These are phyloP conservation scores for Neomonachus schauinslandi DNA, from an alignment of 2,113 vertebrate genomes.

Conservation along the genomic window DNA sequence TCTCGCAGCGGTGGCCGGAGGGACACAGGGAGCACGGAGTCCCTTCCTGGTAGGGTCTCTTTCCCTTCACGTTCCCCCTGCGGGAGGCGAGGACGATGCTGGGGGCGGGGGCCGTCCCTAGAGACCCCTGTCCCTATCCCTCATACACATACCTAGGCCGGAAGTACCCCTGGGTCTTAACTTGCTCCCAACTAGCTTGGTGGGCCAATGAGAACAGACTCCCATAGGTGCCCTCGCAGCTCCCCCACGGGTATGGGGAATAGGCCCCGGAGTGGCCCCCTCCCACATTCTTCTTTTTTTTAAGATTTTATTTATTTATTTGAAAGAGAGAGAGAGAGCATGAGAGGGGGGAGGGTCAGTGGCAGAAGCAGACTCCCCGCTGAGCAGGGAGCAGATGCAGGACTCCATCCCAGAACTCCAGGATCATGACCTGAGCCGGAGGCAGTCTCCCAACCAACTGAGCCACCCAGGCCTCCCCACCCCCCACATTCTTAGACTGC, in stretches of 20 bases:
- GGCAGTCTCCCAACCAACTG: too few species aligned
- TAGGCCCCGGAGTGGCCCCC: background rate
- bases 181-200: background rate
- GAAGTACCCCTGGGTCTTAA: background rate
- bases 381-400: too few species aligned
- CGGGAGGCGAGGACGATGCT: constrained; percentile 46
- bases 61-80: constrained; percentile 84
- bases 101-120: background rate
- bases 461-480: too few species aligned
- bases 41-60: constrained; percentile 83
- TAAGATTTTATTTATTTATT: too few species aligned
- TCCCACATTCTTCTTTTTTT: background rate
- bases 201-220: background rate
- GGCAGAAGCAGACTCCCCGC: too few species aligned
- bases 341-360: too few species aligned
- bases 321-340: too few species aligned
- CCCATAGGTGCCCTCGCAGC: rapidly evolving
- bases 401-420: too few species aligned
- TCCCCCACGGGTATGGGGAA: constrained; percentile 58
- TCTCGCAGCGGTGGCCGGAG: constrained; percentile 71
- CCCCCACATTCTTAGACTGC: background rate
- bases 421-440: too few species aligned
- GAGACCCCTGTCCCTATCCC: too few species aligned
- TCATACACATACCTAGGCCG: background rate
- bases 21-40: constrained; percentile 80